Evolutionary conservation across 2,797 vertebrate species (phyloP), one percentile per base, ranked within the genome.

Genomic region (Ataeniobius toweri): DNA sequence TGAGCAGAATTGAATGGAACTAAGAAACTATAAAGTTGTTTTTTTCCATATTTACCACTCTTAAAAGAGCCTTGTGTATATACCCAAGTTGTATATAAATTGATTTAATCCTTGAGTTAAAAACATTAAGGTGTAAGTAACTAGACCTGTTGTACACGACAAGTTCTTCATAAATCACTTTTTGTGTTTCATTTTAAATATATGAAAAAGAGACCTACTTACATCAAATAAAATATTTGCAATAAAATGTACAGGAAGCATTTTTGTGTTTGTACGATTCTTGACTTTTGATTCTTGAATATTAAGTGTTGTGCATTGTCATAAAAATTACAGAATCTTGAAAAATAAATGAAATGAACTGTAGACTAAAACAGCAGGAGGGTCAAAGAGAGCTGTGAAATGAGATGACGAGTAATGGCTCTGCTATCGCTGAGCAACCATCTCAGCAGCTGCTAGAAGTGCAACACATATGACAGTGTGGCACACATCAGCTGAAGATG

Each of bases 401-500:
- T 80, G 77, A 85, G 85, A 85, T n/a, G 0, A 75, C 61, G 0
- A 67, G 58, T 85, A 83, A 93, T 86, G 89, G 80, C 80, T 61
- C 55, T 3, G 2, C 76, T 71, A 80, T 91, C 85, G 72, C 28
- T 84, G 77, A 82, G 83, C 70, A 79, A 90, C 92, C 79, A 81
- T 82, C 78, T 28, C 74, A 81, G 85, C 85, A 88, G 89, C 85
- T 90, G 90, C 86, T 90, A 58, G 80, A 83, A 82, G 80, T 72
- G 76, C 68, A 72, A 81, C 86, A 82, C 87, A 69, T 83, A 88
- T 86, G 86, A 87, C 79, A 74, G 79, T 28, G 81, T 75, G 88
- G 89, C 88, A 83, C 81, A 46, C 85, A 89, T 88, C 89, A 75
- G 84, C 83, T 28, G 73, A 79, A 86, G 87, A 93, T 78, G 75